Conservation (phyloP, 2,113 vertebrate species). For the Cygnus atratus region DNA sequence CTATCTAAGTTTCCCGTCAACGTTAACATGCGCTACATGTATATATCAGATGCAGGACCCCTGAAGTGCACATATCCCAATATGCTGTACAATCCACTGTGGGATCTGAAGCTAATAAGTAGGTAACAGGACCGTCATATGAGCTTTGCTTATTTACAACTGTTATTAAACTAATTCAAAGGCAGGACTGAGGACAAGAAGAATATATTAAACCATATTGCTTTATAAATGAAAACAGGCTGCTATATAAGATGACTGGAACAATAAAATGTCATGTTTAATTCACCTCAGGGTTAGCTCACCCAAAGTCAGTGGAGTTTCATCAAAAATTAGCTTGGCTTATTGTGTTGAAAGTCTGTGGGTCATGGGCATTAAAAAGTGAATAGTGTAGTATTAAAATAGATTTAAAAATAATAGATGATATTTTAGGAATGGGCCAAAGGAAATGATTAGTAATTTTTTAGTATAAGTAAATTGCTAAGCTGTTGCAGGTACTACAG, state of each 20-base stretch:
- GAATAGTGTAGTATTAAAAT: not conserved
- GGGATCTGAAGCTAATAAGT: slow-evolving; percentile 24
- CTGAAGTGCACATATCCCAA: not conserved
- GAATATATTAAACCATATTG: slow-evolving; percentile 16
- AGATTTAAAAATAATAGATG: slow-evolving; percentile 9
- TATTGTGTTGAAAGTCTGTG: not conserved
- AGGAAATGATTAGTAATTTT: not conserved
- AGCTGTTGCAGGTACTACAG: not conserved
- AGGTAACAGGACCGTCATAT: slow-evolving; percentile 3
- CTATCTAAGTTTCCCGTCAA: slow-evolving; percentile 18
- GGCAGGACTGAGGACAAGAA: slow-evolving; percentile 13
- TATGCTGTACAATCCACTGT: not conserved
- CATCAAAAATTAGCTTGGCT: not conserved
- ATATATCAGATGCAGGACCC: not conserved
- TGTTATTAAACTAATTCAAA: slow-evolving; percentile 52
- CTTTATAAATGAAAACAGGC: slow-evolving; percentile 27
- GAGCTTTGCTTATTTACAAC: slow-evolving; percentile 27
- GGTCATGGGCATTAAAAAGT: not conserved
- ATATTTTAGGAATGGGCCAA: not conserved
- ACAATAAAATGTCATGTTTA: slow-evolving; percentile 22
- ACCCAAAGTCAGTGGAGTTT: not conserved
- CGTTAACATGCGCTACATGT: not conserved
- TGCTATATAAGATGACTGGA: not conserved
- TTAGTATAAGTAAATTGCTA: slow-evolving; percentile 15
- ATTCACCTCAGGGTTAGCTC: not conserved